These are phyloP conservation scores for Calephelis perditalis DNA, from an alignment of 2,888 invertebrate species.

Conservation along the genomic window DNA sequence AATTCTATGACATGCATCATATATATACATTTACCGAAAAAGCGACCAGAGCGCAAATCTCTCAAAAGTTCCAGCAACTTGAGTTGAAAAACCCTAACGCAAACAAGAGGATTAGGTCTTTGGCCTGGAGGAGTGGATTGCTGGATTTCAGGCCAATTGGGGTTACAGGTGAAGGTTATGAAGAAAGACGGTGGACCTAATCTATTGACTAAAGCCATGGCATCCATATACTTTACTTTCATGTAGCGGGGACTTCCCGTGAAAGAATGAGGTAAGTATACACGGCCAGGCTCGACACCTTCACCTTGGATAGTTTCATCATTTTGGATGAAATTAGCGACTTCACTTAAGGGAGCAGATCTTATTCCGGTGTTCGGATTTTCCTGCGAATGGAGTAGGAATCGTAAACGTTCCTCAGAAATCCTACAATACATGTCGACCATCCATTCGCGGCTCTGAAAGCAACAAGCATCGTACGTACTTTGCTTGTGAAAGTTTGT, in stretches of 20 bases:
- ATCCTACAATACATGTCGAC: slow-evolving; percentile 23
- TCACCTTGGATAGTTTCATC: slow-evolving; percentile 17
- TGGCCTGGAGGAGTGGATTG: no score
- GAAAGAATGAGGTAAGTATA: slow-evolving; percentile 19
- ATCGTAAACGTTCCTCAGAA: slow-evolving; percentile 19
- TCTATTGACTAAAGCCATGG: slow-evolving; percentile 20
- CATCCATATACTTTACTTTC: slow-evolving; percentile 20
- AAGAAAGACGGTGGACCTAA: slow-evolving; percentile 10
- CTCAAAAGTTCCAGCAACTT: no score
- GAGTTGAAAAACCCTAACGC: no score
- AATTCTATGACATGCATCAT: no score
- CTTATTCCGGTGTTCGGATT: slow-evolving; percentile 4
- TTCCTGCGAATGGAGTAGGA: slow-evolving; percentile 9
- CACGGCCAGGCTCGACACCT: slow-evolving; percentile 14
- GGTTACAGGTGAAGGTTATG: no score
- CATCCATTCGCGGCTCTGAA: slow-evolving; percentile 20
- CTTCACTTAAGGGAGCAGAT: slow-evolving; percentile 9
- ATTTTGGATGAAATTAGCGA: background rate
- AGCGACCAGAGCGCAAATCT: no score
- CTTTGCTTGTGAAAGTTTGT: slow-evolving; percentile 16
- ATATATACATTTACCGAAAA: no score
- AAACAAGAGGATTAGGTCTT: no score
- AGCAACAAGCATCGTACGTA: slow-evolving; percentile 19
- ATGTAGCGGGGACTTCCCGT: slow-evolving; percentile 21
- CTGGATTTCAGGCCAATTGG: no score